A percentile compares a stretch with the other conserved stretches of the same genome.
Evolutionary conservation across 2,113 vertebrate genomes (phyloP).

Genomic region (Proteles cristata): DNA sequence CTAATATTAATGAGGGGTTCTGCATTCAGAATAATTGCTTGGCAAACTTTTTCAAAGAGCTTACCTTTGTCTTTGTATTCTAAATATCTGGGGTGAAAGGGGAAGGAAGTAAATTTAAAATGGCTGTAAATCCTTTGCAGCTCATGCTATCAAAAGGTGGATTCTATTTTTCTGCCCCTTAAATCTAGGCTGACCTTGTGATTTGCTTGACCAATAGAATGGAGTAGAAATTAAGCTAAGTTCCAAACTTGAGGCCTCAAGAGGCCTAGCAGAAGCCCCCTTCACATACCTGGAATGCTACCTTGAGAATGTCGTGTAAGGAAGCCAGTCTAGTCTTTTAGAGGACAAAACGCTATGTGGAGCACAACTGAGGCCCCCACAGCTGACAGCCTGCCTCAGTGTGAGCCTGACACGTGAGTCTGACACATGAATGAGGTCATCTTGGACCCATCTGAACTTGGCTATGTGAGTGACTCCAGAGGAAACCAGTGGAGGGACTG

Average conservation of each 20-base stretch:
- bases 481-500: not conserved
- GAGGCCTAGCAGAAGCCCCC: not conserved
- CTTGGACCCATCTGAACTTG: not conserved
- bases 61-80: not conserved
- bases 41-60: not conserved
- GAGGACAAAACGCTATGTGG: not conserved
- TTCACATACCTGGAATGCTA: not conserved
- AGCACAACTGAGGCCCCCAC: not conserved
- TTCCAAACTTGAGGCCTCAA: not conserved
- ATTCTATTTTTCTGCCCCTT: not conserved
- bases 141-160: not conserved
- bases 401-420: not conserved
- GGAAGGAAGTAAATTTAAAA: not conserved
- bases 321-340: not conserved
- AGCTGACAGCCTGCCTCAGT: not conserved
- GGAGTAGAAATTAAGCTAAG: not conserved
- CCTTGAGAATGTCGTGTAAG: not conserved
- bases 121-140: not conserved
- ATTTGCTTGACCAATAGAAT: conserved; percentile 5
- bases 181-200: not conserved
- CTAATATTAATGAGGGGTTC: not conserved
- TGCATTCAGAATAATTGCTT: not conserved
- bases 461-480: not conserved
- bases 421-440: not conserved
- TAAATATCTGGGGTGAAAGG: not conserved